These are phyloP conservation scores for Cantharis rustica DNA, from an alignment of 2,888 invertebrate species.

Conservation along the genomic window DNA sequence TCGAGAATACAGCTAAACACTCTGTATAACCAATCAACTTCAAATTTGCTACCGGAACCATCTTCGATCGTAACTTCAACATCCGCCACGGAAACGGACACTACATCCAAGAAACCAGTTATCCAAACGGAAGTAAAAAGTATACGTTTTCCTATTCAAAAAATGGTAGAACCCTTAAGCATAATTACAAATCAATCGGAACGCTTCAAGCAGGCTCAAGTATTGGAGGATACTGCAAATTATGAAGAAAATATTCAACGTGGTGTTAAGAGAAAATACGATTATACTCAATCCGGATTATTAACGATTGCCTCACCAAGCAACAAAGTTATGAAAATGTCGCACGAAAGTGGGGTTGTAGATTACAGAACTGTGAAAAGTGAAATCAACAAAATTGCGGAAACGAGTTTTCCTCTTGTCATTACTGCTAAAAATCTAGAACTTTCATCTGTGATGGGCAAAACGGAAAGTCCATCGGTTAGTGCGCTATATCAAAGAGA, in stretches of 20 bases:
- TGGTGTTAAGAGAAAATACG: slow-evolving; percentile 45
- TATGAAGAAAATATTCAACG: slow-evolving; percentile 49
- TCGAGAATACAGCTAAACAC: slow-evolving; percentile 31
- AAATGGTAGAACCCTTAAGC: slow-evolving; percentile 48
- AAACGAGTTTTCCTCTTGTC: background rate
- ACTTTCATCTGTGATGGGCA: background rate
- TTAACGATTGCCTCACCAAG: slow-evolving; percentile 19
- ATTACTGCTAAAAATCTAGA: background rate
- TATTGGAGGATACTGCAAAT: slow-evolving; percentile 46
- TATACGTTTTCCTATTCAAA: slow-evolving; percentile 50
- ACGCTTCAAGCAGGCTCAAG: slow-evolving; percentile 50
- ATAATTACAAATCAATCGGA: slow-evolving; percentile 53
- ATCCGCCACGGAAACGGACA: slow-evolving; percentile 5
- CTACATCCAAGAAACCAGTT: background rate
- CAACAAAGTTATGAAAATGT: slow-evolving; percentile 25
- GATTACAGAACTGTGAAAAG: slow-evolving; percentile 13
- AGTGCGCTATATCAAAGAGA: background rate
- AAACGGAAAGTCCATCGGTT: background rate
- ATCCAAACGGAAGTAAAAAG: slow-evolving; percentile 45
- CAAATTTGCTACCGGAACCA: background rate
- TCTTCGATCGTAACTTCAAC: slow-evolving; percentile 22
- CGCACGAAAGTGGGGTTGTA: slow-evolving; percentile 16
- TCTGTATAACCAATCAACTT: background rate
- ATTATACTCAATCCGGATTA: slow-evolving; percentile 14
- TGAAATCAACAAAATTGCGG: background rate